These are phyloP conservation scores for Pseudomyrmex concolor DNA, from an alignment of 1,140 invertebrate genomes.

Conservation along the genomic window DNA sequence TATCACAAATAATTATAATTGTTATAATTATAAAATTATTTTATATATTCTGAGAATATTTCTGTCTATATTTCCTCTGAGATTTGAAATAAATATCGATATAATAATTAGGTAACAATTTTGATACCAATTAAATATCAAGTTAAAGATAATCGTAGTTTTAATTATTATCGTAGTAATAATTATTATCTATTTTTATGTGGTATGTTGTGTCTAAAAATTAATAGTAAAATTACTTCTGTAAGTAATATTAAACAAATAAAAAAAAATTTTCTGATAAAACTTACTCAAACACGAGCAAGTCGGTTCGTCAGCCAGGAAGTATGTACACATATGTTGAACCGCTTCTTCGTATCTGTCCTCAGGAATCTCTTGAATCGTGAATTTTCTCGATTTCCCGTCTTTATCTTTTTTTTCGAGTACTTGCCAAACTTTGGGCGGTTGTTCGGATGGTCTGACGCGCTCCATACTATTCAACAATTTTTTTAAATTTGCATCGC, in stretches of 20 bases:
- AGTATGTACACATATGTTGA: constrained; percentile 77
- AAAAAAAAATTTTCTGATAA: background rate
- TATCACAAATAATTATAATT: too few relatives aligned
- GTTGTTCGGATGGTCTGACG: constrained; percentile 65
- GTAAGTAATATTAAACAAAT: background rate
- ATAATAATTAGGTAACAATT: too few relatives aligned
- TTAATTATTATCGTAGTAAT: too few relatives aligned
- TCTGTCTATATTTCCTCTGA: too few relatives aligned
- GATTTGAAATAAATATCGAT: too few relatives aligned
- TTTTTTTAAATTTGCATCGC: background rate
- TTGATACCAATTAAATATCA: too few relatives aligned
- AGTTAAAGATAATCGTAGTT: too few relatives aligned
- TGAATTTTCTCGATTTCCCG: constrained; percentile 66
- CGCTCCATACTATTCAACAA: background rate
- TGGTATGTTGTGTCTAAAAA: too few relatives aligned
- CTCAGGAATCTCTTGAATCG: constrained; percentile 80
- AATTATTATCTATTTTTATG: too few relatives aligned
- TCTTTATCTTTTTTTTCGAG: constrained; percentile 45
- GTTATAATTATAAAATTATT: too few relatives aligned
- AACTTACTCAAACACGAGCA: constrained; percentile 74
- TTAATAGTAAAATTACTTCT: too few relatives aligned
- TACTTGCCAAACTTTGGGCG: constrained; percentile 66
- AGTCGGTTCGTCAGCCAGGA: constrained; percentile 76
- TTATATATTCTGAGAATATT: too few relatives aligned
- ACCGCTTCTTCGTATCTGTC: constrained; percentile 78